Base-by-base conservation (phyloP, 2,888 invertebrate species). In the Lumbricus terrestris region DNA sequence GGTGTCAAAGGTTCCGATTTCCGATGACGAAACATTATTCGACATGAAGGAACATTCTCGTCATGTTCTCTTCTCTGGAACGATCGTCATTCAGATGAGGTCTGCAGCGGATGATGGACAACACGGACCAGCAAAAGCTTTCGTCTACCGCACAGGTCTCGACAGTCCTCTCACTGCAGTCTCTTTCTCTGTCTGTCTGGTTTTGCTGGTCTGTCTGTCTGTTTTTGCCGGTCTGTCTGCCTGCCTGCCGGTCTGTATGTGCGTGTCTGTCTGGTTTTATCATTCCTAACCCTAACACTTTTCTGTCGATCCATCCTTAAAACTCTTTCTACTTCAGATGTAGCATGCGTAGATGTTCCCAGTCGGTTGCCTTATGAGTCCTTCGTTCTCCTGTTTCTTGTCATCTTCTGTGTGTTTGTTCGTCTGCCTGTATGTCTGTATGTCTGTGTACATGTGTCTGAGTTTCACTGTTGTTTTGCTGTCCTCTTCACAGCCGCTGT, bases 41-140 rank as follows among this genome's bases (percentile, higher is more conserved):
- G 96, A 97, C 93, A 96, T 97, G 90, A 98, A 98, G 94, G 97
- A 97, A 92, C 98, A 99, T 94, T 97, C 97, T 0, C 96, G 97
- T 16, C 98, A 98, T 94, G 97, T 98, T 0, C 96, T 99, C 0
- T 99, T 97, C 95, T 97, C 97, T 94, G 99, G 99, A 0, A 99
- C 98, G 0, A 96, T 96, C 92, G 97, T 98, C 90, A 97, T 98
- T 92, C 98, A 98, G 95, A 98, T 98, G 0, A 96, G 98, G 91
- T 98, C n/a, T n/a, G n/a, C 89, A n/a, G 5, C 33, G 5, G 34
- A 40, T 5, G 47, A 37, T 11, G 85, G 38, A 40, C 16, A 20
- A 35, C n/a, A n/a, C n/a, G 23, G 37, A 6, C 35, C 37, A 37
- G 37, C 82, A 16, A 34, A 20, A n/a, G 90, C 37, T n/a, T 37